A percentile compares a stretch with the other conserved stretches of the same genome.
phyloP scores from a whole-genome alignment of 2,797 vertebrate species.

The Macroramphosus scolopax region DNA sequence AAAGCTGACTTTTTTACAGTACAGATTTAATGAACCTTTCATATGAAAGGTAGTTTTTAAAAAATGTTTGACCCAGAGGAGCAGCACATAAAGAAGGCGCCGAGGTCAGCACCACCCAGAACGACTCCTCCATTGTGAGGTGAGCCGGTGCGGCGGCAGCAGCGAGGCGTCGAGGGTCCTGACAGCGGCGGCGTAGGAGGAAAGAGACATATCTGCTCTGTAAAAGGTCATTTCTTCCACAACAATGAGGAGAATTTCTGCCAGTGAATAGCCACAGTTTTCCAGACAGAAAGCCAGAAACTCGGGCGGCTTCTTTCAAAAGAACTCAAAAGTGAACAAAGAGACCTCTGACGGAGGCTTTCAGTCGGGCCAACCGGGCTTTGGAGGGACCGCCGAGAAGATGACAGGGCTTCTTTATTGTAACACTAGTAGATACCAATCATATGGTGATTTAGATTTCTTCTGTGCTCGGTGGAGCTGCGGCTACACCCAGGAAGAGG shows the following conservation, averaged over 20 bases:
- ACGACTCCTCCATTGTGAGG: no score
- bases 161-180: no score
- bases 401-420: slow-evolving; percentile 1
- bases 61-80: no score
- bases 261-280: slow-evolving; percentile 6
- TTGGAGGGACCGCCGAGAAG: background rate
- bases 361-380: background rate
- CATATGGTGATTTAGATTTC: background rate
- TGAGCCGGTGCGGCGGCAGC: no score
- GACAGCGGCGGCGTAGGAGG: slow-evolving; percentile 30
- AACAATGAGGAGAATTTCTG: slow-evolving; percentile 36
- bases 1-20: no score
- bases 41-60: no score
- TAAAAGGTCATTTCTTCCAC: slow-evolving; percentile 55
- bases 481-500: no score
- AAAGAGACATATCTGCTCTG: slow-evolving; percentile 43
- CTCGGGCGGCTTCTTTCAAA: slow-evolving; percentile 4
- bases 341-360: slow-evolving; percentile 10
- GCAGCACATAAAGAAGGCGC: no score
- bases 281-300: slow-evolving; percentile 16
- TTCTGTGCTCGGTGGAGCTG: no score
- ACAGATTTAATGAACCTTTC: no score
- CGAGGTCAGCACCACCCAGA: no score
- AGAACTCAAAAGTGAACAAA: slow-evolving; percentile 27
- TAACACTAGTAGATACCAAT: slow-evolving; percentile 11